Percentiles rank a stretch among this genome's conserved stretches.
Evolutionary conservation across 2,797 vertebrate species (phyloP).

Genomic region (Phrynocephalus vlangalii): DNA sequence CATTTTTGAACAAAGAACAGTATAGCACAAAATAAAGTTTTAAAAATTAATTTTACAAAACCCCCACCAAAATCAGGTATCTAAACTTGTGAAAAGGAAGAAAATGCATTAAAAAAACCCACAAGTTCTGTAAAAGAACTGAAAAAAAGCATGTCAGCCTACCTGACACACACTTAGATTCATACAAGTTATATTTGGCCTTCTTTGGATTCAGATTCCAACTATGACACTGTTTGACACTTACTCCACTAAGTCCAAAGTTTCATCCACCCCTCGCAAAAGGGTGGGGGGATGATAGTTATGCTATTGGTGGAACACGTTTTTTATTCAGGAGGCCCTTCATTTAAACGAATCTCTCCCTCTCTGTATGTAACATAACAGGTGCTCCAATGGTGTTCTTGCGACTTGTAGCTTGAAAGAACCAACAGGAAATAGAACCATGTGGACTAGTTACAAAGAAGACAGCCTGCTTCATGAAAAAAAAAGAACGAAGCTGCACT

Average conservation of each 20-base stretch:
- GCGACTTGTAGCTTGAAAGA: not conserved
- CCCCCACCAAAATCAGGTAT: not conserved
- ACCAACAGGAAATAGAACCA: no score
- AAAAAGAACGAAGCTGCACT: no score
- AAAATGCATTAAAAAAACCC: not conserved
- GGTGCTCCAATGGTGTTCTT: no score
- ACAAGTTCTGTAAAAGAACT: slow-evolving; percentile 22
- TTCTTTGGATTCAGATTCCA: not conserved
- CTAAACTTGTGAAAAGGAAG: not conserved
- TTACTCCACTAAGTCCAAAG: not conserved
- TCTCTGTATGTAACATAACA: not conserved
- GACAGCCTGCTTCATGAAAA: not conserved
- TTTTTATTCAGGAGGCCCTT: not conserved
- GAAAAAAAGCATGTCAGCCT: not conserved
- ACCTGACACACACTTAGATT: not conserved
- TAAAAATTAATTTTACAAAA: no score
- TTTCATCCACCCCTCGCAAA: no score
- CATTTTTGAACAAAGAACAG: not conserved
- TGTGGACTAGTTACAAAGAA: not conserved
- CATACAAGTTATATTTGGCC: not conserved
- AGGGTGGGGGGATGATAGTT: not conserved
- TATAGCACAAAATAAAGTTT: no score
- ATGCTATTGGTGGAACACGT: not conserved
- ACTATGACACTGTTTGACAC: not conserved
- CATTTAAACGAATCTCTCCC: not conserved